Conservation (phyloP, 2,888 invertebrate genomes). For the Perizoma flavofasciatum region DNA sequence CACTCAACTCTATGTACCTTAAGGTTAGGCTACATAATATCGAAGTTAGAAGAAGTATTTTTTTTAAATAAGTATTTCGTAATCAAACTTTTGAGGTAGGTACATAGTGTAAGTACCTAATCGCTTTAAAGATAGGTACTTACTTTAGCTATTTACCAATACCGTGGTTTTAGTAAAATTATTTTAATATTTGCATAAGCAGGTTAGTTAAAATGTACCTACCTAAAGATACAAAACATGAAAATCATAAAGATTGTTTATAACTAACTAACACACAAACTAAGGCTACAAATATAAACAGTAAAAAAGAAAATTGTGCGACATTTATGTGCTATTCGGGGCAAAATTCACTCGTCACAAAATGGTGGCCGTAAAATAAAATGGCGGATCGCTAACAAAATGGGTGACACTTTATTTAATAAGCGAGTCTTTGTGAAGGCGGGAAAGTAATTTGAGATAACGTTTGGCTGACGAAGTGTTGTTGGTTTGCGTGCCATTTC, state of each 20-base stretch:
- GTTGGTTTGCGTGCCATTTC: constrained; percentile 9
- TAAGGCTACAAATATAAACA: constrained; percentile 12
- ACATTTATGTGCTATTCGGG: constrained; percentile 44
- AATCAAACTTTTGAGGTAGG: too few species aligned
- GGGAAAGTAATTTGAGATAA: constrained; percentile 36
- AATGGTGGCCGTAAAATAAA: constrained; percentile 54
- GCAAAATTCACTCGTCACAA: constrained; percentile 47
- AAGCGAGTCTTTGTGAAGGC: constrained; percentile 34
- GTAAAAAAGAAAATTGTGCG: constrained; percentile 32
- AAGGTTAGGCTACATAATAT: too few species aligned
- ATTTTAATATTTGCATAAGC: too few species aligned
- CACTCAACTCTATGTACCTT: too few species aligned
- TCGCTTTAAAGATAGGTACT: too few species aligned
- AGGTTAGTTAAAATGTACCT: too few species aligned
- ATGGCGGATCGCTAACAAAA: constrained; percentile 47
- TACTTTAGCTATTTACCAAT: too few species aligned
- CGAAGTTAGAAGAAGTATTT: too few species aligned
- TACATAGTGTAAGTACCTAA: too few species aligned
- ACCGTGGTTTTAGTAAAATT: too few species aligned
- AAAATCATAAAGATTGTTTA: background rate
- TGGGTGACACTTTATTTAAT: constrained; percentile 44
- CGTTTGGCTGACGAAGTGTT: constrained; percentile 12
- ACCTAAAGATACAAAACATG: too few species aligned
- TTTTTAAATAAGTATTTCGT: too few species aligned
- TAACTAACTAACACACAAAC: background rate